These are phyloP conservation scores for Sebastes vulpes DNA, from an alignment of 2,797 vertebrate genomes.

Conservation along the genomic window DNA sequence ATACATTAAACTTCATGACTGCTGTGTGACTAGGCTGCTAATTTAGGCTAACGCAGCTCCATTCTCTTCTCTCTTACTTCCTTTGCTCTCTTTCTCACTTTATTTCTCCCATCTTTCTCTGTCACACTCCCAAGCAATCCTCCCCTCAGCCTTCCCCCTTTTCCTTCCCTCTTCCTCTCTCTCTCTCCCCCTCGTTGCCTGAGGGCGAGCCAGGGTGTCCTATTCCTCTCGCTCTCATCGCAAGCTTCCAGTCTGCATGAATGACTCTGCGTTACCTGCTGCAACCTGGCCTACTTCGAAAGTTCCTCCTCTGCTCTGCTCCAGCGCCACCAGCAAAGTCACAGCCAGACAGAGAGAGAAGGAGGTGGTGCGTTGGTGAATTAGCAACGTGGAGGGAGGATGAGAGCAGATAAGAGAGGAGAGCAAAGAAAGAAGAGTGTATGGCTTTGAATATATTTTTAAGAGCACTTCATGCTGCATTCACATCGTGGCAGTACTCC, in stretches of 20 bases:
- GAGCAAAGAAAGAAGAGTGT: not conserved
- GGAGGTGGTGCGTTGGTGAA: constrained; percentile 43
- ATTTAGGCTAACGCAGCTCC: not conserved
- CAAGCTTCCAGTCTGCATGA: constrained; percentile 58
- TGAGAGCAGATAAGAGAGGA: constrained; percentile 3
- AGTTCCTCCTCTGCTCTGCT: constrained; percentile 54
- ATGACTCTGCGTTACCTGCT: constrained; percentile 73
- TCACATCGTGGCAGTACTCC: not conserved
- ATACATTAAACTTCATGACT: too few species aligned
- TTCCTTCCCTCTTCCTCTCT: not conserved
- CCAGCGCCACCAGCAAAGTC: constrained; percentile 71
- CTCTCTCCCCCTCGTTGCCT: constrained; percentile 9
- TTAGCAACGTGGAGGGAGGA: constrained; percentile 37
- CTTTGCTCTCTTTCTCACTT: not conserved
- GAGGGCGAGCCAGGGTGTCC: constrained; percentile 60
- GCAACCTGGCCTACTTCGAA: constrained; percentile 77
- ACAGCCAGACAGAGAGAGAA: constrained; percentile 44
- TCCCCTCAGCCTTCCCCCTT: not conserved
- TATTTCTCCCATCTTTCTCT: not conserved
- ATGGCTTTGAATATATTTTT: constrained; percentile 8
- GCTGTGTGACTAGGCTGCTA: too few species aligned
- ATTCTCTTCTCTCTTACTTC: not conserved
- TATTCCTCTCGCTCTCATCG: constrained; percentile 54
- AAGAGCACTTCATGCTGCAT: not conserved
- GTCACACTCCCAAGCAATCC: not conserved